phyloP scores from a whole-genome alignment of 2,113 vertebrate genomes.

The Crotalus viridis region DNA sequence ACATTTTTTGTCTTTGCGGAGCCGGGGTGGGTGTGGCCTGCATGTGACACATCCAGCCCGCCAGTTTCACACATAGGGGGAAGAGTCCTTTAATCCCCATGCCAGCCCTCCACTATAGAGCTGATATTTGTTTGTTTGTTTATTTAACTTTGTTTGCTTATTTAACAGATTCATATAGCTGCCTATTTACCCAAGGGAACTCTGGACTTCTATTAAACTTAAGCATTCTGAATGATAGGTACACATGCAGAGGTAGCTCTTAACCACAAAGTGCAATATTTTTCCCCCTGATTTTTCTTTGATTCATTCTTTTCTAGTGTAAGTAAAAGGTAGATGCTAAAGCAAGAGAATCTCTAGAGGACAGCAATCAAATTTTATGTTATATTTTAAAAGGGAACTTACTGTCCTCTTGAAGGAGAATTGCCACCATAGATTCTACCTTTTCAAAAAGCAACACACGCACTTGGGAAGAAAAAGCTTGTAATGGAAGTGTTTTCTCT shows the following conservation, averaged over 20 bases:
- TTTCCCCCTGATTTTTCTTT: not conserved
- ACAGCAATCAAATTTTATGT: not conserved
- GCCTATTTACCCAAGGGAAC: not conserved
- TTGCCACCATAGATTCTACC: slow-evolving; percentile 13
- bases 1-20: too few relatives aligned
- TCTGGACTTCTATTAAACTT: not conserved
- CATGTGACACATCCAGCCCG: too few relatives aligned
- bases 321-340: not conserved
- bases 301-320: not conserved
- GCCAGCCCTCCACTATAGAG: not conserved
- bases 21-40: too few relatives aligned
- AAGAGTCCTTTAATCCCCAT: not conserved
- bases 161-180: not conserved
- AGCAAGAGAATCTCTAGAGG: not conserved
- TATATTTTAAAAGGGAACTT: not conserved
- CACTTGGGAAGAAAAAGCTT: slow-evolving; percentile 21
- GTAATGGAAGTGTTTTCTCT: slow-evolving; percentile 32
- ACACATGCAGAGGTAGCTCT: not conserved
- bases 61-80: not conserved
- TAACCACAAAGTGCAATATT: not conserved
- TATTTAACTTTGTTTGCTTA: not conserved
- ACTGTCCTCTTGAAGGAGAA: slow-evolving; percentile 13
- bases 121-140: not conserved
- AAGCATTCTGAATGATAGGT: not conserved
- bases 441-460: slow-evolving; percentile 22